Evolutionary conservation across 2,888 invertebrate genomes (phyloP).

Genomic region (Nipponacmea schrenckii): DNA sequence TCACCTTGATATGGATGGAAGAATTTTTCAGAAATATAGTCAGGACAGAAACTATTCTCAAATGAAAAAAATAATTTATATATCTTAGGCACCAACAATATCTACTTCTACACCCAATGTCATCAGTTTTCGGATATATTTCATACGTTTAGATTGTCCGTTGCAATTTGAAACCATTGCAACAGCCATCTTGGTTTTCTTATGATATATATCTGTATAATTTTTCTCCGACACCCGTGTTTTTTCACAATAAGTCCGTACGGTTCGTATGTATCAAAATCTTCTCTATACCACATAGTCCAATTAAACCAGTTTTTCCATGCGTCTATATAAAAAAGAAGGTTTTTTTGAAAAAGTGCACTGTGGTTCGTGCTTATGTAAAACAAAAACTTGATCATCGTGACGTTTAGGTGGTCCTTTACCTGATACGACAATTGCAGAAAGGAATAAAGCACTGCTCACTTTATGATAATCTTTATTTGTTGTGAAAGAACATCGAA

Average conservation of each 20-base stretch:
- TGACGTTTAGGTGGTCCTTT: not conserved
- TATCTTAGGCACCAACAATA: not conserved
- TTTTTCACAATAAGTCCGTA: not conserved
- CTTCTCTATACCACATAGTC: not conserved
- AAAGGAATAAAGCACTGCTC: constrained; percentile 12
- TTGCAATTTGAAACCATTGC: not conserved
- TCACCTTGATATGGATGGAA: constrained; percentile 6
- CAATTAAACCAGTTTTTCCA: not conserved
- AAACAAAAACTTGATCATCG: not conserved
- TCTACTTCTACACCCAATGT: not conserved
- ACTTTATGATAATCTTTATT: constrained; percentile 3
- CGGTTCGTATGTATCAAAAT: not conserved
- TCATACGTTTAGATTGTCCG: not conserved
- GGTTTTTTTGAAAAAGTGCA: not conserved
- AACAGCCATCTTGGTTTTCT: not conserved
- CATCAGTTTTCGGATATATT: not conserved
- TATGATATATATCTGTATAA: not conserved
- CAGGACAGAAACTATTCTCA: constrained; percentile 13
- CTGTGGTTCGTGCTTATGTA: not conserved
- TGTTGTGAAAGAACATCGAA: constrained; percentile 9
- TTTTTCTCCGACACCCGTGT: not conserved
- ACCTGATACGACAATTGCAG: not conserved
- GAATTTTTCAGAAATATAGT: constrained; percentile 15
- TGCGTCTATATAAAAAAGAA: not conserved
- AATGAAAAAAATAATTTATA: constrained; percentile 17